Percentiles rank a stretch among this genome's conserved stretches.
phyloP scores from a whole-genome alignment of 2,113 vertebrate genomes.

The Azemiops feae region DNA sequence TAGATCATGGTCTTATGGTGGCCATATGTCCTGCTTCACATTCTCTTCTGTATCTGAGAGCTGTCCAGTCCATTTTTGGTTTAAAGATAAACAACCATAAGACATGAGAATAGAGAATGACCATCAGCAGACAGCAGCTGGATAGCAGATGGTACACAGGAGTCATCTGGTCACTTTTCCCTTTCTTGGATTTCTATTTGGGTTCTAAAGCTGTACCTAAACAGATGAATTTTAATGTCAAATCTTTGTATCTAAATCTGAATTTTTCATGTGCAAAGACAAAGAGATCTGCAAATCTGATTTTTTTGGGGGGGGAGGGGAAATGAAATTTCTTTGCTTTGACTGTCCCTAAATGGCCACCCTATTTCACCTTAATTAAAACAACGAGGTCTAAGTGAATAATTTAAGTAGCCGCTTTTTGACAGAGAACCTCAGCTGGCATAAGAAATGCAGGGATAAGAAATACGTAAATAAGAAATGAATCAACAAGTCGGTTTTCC shows the following conservation, averaged over 20 bases:
- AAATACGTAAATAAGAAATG: not conserved
- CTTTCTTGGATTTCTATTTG: not conserved
- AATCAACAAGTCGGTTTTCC: constrained; percentile 21
- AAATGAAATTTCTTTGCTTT: not conserved
- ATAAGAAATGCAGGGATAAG: not conserved
- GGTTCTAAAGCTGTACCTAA: not conserved
- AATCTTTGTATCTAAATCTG: not conserved
- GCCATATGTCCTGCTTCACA: not conserved
- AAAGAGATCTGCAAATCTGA: not conserved
- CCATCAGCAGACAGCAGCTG: not conserved
- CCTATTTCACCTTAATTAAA: not conserved
- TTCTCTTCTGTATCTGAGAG: not conserved
- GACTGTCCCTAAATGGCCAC: not conserved
- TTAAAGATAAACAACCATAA: not conserved
- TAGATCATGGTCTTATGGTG: not conserved
- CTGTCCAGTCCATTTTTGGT: not conserved
- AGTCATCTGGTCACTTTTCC: not conserved
- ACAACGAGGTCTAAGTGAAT: not conserved
- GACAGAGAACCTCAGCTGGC: not conserved
- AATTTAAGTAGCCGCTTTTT: not conserved
- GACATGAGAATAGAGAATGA: not conserved
- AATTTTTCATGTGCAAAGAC: not conserved
- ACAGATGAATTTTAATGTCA: not conserved
- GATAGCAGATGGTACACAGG: not conserved
- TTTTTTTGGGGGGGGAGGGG: not conserved